Percentiles rank a stretch among this genome's conserved stretches.
Conservation (phyloP, 2,888 invertebrate species). For the Lycophotia porphyrea region DNA sequence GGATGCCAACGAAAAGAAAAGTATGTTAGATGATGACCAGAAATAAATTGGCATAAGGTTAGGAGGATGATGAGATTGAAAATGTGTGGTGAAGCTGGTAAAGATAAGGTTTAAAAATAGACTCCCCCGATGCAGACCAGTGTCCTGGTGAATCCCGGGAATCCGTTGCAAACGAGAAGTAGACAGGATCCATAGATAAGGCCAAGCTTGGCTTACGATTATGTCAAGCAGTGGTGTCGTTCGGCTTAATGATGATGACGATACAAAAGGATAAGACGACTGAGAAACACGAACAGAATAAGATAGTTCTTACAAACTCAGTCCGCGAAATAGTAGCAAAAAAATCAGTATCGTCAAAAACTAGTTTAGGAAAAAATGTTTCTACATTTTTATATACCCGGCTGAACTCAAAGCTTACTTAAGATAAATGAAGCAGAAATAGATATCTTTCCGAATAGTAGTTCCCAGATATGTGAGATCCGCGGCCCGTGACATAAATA, state of each 20-base stretch:
- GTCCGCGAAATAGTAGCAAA: not conserved
- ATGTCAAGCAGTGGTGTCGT: not conserved
- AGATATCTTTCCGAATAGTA: slow-evolving; percentile 47
- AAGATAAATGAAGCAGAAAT: slow-evolving; percentile 47
- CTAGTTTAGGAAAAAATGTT: not conserved
- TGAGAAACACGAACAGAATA: not conserved
- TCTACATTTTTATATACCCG: slow-evolving; percentile 10
- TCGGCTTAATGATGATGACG: not conserved
- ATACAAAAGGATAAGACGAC: not conserved
- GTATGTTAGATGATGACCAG: not conserved
- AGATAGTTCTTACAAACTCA: not conserved
- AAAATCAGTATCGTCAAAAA: not conserved
- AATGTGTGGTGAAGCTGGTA: too few relatives aligned
- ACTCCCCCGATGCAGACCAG: too few relatives aligned
- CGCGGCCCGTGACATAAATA: slow-evolving; percentile 59
- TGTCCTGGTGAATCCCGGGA: not conserved
- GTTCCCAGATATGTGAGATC: slow-evolving; percentile 43
- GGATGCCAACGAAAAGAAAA: not conserved
- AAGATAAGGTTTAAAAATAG: too few relatives aligned
- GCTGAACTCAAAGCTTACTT: slow-evolving; percentile 18
- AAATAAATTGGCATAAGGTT: too few relatives aligned
- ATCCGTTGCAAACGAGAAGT: not conserved
- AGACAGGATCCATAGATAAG: not conserved
- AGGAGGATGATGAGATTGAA: too few relatives aligned
- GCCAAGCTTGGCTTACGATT: not conserved